Conservation (phyloP, 1,140 invertebrate species). For the Drosophila nigromelanica region DNA sequence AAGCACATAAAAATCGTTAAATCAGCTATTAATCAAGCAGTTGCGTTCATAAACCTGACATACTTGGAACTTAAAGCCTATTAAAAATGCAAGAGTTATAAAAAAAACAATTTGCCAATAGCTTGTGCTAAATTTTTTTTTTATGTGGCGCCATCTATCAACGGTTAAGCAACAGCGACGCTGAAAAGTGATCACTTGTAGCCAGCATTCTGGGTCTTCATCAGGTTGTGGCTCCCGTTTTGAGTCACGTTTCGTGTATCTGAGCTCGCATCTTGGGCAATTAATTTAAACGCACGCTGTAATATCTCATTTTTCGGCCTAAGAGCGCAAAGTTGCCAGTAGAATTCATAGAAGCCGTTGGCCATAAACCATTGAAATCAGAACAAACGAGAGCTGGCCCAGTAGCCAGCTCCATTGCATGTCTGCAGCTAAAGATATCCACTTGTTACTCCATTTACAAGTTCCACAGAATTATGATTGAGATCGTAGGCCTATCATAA, state of each 20-base stretch:
- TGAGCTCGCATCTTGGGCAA: conserved; percentile 64
- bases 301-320: conserved; percentile 76
- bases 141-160: conserved; percentile 46
- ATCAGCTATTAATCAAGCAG: conserved; percentile 18
- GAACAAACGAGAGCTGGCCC: conserved; percentile 31
- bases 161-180: neutral
- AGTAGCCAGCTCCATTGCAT: conserved; percentile 16
- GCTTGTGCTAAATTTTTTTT: conserved; percentile 10
- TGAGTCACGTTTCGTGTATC: conserved; percentile 69
- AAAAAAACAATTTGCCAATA: conserved; percentile 13
- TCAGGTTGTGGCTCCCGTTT: conserved; percentile 52
- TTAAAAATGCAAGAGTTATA: conserved; percentile 25
- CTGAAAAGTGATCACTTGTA: conserved; percentile 19
- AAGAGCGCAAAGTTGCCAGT: conserved; percentile 36
- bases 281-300: conserved; percentile 75
- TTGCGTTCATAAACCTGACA: conserved; percentile 13
- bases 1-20: conserved; percentile 12
- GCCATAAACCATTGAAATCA: conserved; percentile 66
- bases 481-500: conserved; percentile 73
- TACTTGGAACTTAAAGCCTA: conserved; percentile 3
- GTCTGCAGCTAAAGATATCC: conserved; percentile 48
- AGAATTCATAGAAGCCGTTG: conserved; percentile 67
- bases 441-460: conserved; percentile 83
- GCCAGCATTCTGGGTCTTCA: conserved; percentile 17
- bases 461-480: conserved; percentile 78